Conservation (phyloP, 2,113 vertebrate species). For the Chrysochloris asiatica region DNA sequence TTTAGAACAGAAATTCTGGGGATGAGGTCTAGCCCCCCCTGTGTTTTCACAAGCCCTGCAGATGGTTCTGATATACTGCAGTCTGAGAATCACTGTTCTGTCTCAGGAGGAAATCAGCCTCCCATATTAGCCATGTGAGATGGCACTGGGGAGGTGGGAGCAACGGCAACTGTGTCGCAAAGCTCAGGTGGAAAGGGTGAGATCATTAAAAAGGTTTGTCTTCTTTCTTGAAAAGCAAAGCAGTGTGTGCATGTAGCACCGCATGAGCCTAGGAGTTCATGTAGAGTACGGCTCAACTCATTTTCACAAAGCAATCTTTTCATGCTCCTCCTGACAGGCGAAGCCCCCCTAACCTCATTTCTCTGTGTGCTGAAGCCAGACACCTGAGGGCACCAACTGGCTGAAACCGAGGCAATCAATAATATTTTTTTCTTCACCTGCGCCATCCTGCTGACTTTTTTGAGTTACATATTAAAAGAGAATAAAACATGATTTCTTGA, state of each 20-base stretch:
- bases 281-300: neutral
- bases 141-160: neutral
- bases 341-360: neutral
- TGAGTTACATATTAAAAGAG: constrained; percentile 60
- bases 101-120: neutral
- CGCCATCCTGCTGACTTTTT: neutral
- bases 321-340: neutral
- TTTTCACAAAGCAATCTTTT: neutral
- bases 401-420: constrained; percentile 22
- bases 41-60: neutral
- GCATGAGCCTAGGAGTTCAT: neutral
- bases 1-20: neutral
- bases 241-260: neutral
- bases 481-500: constrained; percentile 45
- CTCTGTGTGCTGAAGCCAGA: neutral
- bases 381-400: neutral
- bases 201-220: constrained; percentile 23
- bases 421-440: neutral
- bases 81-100: too few relatives aligned
- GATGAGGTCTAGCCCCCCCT: neutral
- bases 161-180: neutral
- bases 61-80: neutral
- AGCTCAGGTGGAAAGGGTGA: neutral
- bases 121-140: neutral
- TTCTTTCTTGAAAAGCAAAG: neutral